These are phyloP conservation scores for Poecile atricapillus DNA, from an alignment of 2,113 vertebrate species.

Conservation along the genomic window DNA sequence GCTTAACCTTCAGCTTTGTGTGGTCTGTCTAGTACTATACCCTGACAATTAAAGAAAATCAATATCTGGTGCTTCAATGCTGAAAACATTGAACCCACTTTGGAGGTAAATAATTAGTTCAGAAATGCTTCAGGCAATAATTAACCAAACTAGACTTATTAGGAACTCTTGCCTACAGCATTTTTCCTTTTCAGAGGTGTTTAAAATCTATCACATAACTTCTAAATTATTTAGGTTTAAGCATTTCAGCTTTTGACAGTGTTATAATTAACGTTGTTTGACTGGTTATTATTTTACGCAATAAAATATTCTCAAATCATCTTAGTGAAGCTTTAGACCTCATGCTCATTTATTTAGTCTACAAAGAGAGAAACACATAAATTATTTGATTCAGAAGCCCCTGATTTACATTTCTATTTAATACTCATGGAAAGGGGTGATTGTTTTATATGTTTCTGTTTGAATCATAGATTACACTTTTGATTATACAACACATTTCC, in stretches of 20 bases:
- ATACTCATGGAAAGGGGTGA: background rate
- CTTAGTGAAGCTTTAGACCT: background rate
- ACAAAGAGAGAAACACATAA: background rate
- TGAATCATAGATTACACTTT: background rate
- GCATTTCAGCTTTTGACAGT: background rate
- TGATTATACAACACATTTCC: background rate
- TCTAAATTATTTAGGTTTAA: constrained; percentile 56
- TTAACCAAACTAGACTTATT: constrained; percentile 55
- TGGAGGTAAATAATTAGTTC: constrained; percentile 51
- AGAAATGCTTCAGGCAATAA: constrained; percentile 53
- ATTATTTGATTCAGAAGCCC: background rate
- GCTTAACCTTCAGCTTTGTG: constrained; percentile 61
- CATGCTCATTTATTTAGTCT: background rate
- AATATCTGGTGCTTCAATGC: constrained; percentile 24
- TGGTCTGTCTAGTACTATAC: background rate
- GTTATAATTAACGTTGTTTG: constrained; percentile 48
- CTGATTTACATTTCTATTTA: background rate
- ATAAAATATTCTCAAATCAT: constrained; percentile 22
- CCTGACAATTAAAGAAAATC: constrained; percentile 54
- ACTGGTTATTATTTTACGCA: background rate
- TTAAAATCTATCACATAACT: constrained; percentile 45
- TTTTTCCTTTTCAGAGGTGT: constrained; percentile 49
- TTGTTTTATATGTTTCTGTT: background rate
- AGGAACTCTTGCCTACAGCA: constrained; percentile 32
- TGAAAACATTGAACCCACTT: background rate